Base-by-base conservation (phyloP, 2,888 invertebrate genomes). In the Tolmerus cingulatus region DNA sequence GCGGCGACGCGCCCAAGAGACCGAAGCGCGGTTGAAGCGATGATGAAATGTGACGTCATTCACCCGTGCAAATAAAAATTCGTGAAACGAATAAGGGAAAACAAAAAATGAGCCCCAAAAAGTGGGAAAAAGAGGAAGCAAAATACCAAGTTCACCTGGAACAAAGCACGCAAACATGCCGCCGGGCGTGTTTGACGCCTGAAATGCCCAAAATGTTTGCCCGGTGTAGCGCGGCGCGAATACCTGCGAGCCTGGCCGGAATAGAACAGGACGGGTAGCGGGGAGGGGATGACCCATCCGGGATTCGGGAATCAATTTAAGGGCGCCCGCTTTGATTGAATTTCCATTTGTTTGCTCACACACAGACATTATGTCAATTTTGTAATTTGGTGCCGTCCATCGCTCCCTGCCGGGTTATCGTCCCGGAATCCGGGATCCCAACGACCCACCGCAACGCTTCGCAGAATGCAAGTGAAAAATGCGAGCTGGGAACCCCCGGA, bases 301-400 rank as follows among this genome's bases (percentile, higher is more conserved):
- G 66, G 14, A 27, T 66, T 23, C 66, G 27, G 66, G 27, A 66
- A 66, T 12, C 66, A 66, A 66, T 66, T 66, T 66, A 23, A 27
- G 14, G 27, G 66, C 12, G 66, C 23, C 37, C 46, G 16, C 5
- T 85, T 85, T 85, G 85, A 85, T 85, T 85, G 85, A 85, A 85
- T 85, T 85, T 74, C 85, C 85, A 85, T 85, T 85, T 85, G 85
- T 85, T 74, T 85, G 85, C 74, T 40, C 74, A 74, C 37, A 57
- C 66, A 66, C 12, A 40, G 40, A 40, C 43, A 85, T 74, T 85
- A 46, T 85, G 85, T 74, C 85, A 85, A 85, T 85, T 85, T 66
- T 30, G 84, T 43, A 84, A 84, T 66, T 55, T 66, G 23, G 12
- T n/a, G 16, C 3, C 37, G n/a, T 30, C 74, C 27, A 30, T n/a